phyloP scores from a whole-genome alignment of 2,797 vertebrate genomes.

The Pitangus sulphuratus region DNA sequence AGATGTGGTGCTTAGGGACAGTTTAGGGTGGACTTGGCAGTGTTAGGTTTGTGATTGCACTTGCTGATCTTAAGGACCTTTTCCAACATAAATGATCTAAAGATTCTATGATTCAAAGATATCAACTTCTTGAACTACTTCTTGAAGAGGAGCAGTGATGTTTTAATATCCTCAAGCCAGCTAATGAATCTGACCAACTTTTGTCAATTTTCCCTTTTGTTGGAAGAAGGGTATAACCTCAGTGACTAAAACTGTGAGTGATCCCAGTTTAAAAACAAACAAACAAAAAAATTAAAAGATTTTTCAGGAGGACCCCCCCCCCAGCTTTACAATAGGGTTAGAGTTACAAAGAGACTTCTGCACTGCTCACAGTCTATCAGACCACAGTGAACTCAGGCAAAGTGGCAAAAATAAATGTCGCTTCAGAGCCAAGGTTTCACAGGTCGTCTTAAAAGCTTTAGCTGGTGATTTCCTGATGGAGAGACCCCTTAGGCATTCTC shows the following conservation, averaged over 20 bases:
- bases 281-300: neutral
- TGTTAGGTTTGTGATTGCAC: neutral
- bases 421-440: neutral
- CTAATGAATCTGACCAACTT: neutral
- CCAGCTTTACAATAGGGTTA: neutral
- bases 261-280: neutral
- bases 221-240: neutral
- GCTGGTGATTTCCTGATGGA: neutral
- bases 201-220: neutral
- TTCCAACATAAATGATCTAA: neutral
- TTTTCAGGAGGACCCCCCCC: neutral
- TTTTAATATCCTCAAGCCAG: neutral
- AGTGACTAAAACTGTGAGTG: neutral
- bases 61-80: fast-evolving
- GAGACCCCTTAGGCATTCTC: neutral
- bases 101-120: neutral
- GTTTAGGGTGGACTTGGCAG: neutral
- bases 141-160: neutral
- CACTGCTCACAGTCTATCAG: neutral
- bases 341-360: neutral
- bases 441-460: neutral
- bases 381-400: neutral
- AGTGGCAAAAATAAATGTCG: neutral
- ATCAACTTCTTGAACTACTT: neutral
- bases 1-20: neutral